These are phyloP conservation scores for Ameiurus melas DNA, from an alignment of 2,113 vertebrate species.

Conservation along the genomic window DNA sequence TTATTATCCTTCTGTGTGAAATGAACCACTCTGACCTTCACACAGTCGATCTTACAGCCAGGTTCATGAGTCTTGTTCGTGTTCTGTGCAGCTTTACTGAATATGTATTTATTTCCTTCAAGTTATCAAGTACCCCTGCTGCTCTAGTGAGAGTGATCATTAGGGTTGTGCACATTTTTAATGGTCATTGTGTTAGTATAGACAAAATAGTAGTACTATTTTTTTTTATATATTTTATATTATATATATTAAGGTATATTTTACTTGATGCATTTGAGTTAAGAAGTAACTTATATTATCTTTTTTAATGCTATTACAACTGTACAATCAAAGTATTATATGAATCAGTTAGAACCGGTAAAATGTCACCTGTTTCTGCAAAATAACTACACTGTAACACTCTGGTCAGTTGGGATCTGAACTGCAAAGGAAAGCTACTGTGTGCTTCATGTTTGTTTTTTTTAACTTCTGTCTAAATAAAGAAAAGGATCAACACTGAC, in stretches of 20 bases:
- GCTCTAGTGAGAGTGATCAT: too few species aligned
- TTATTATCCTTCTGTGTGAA: too few species aligned
- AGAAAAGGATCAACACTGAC: neutral
- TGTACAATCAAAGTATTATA: neutral
- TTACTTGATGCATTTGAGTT: neutral
- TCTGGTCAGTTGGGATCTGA: neutral
- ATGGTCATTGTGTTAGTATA: too few species aligned
- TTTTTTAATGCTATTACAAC: neutral
- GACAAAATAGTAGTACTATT: neutral
- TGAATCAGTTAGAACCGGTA: neutral
- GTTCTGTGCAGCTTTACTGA: neutral
- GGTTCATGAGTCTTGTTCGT: neutral
- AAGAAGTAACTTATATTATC: too few species aligned
- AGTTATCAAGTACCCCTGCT: too few species aligned
- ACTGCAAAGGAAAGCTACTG: neutral
- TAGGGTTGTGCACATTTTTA: too few species aligned
- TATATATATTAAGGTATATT: too few species aligned
- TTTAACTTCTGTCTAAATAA: neutral
- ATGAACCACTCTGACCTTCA: too few species aligned
- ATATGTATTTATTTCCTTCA: neutral
- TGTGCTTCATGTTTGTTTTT: neutral
- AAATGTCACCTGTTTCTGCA: neutral
- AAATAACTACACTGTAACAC: neutral
- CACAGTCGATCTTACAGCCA: too few species aligned
- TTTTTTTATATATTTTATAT: neutral